Evolutionary conservation across 1,140 invertebrate species (phyloP).

Genomic region (Eufriesea mexicana): DNA sequence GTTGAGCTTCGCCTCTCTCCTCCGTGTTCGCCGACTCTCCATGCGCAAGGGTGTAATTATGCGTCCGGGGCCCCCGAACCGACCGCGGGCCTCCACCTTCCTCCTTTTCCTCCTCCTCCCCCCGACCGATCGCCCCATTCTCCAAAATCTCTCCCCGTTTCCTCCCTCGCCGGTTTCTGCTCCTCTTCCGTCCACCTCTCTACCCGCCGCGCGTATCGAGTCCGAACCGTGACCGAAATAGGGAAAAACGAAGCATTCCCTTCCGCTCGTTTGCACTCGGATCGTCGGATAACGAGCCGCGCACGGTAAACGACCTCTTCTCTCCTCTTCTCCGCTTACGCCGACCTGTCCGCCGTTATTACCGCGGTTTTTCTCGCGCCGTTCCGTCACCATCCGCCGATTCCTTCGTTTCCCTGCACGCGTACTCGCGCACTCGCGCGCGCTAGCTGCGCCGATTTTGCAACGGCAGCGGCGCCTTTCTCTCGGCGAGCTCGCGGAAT

Average conservation of each 20-base stretch:
- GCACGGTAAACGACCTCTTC: slow-evolving; percentile 58
- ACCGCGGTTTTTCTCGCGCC: not conserved
- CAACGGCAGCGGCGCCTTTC: not conserved
- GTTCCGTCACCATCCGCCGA: not conserved
- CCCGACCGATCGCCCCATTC: slow-evolving; percentile 9
- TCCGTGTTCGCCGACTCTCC: slow-evolving; percentile 1
- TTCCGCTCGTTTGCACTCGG: slow-evolving; percentile 70
- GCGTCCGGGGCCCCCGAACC: slow-evolving; percentile 47
- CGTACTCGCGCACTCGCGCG: too few relatives aligned
- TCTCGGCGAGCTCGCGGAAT: not conserved
- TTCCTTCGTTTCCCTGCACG: too few relatives aligned
- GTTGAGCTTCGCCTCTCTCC: slow-evolving; percentile 45
- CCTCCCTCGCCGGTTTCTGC: not conserved
- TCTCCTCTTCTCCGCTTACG: not conserved
- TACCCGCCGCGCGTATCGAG: not conserved
- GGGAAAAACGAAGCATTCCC: slow-evolving; percentile 68
- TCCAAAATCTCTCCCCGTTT: slow-evolving; percentile 25
- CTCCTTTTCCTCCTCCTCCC: not conserved
- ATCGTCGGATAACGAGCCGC: slow-evolving; percentile 68
- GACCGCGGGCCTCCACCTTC: slow-evolving; percentile 8
- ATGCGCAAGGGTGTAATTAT: slow-evolving; percentile 68
- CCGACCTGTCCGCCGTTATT: too few relatives aligned
- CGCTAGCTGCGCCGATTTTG: not conserved
- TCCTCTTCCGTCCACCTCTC: not conserved
- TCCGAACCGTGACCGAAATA: slow-evolving; percentile 57